Base-by-base conservation (phyloP, 2,888 invertebrate genomes). In the Rhagonycha lutea region DNA sequence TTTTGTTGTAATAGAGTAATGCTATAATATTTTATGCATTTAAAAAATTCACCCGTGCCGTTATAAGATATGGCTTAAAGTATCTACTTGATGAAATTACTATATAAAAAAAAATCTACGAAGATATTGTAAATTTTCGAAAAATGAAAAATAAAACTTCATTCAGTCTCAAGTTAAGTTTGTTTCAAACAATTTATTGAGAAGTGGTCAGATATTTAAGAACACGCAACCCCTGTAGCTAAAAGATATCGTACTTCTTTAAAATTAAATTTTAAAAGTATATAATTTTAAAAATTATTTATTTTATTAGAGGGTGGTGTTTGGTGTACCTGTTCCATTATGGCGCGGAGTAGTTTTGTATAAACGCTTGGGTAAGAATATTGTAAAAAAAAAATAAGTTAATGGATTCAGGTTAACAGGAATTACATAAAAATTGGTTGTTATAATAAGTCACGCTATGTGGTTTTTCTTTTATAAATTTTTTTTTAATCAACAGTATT, bases 201-300 rank as follows among this genome's bases (percentile, higher is more conserved):
- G 63, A 65, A n/a, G 11, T 26, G 63, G 63, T 65, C 63, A n/a
- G 26, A 26, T 24, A 65, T 65, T 65, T 26, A 65, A n/a, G 24
- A 69, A 26, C 73, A 73, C 73, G 73, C 73, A 73, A 73, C 73
- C 69, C 73, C 24, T 28, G 23, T 9, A 68, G 69, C 69, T 61
- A 14, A 24, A 29, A 65, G 24, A 8, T 24, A 68, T 32, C 47
- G 63, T 72, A 68, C 72, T 72, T 63, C 73, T 65, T 62, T 63
- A 69, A 65, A 69, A 69, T 73, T 73, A 12, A 12, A 23, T 14
- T 69, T 73, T 71, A 68, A 69, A 73, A 69, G 67, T 47, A 60
- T 73, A 69, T 73, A 73, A 73, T 73, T 73, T 73, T 8, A 60
- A 73, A 26, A 32, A 29, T 28, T 28, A 68, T 68, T 28, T 32